Conservation (phyloP, 2,113 vertebrate species). For the Ptychochromis oligacanthus region DNA sequence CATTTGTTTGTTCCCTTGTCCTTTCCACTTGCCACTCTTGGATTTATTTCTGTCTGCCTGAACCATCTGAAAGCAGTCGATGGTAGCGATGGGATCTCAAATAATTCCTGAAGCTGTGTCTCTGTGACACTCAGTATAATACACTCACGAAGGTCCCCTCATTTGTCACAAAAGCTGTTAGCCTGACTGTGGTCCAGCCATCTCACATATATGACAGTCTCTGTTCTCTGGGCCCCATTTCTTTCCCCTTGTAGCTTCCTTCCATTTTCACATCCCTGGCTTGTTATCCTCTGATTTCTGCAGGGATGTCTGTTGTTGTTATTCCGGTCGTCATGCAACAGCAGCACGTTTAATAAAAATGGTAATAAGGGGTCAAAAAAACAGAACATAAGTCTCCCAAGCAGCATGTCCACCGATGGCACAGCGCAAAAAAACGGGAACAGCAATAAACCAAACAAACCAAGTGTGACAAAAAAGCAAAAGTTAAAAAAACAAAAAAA, state of each 20-base stretch:
- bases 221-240: not conserved
- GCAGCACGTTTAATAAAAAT: not conserved
- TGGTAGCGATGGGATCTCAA: not conserved
- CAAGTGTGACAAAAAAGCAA: not conserved
- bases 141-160: not conserved
- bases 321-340: not conserved
- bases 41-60: not conserved
- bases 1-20: not conserved
- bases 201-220: not conserved
- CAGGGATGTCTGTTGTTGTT: slow-evolving; percentile 13
- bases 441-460: not conserved
- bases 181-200: not conserved
- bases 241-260: not conserved
- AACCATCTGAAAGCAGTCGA: not conserved
- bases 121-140: not conserved
- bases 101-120: not conserved
- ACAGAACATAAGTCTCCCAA: not conserved
- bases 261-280: not conserved
- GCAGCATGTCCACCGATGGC: not conserved
- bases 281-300: slow-evolving; percentile 6
- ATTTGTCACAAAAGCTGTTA: not conserved
- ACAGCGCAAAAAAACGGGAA: not conserved
- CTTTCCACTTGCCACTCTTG: not conserved
- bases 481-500: not conserved
- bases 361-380: slow-evolving; percentile 1